phyloP scores from a whole-genome alignment of 1,140 invertebrate species.

The Drosophila nasuta region DNA sequence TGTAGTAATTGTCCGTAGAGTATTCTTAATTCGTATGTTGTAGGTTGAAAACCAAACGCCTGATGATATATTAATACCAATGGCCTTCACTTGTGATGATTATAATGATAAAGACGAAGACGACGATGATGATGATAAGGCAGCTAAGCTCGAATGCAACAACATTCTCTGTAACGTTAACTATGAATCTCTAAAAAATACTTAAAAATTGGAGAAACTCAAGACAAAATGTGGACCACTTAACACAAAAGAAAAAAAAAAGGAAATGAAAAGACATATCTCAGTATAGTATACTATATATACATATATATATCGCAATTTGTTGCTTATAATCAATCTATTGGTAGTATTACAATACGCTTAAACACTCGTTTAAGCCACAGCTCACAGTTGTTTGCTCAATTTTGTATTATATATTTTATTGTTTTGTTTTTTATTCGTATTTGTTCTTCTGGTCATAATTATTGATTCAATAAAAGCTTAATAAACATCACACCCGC shows the following conservation, averaged over 20 bases:
- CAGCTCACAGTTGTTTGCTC: neutral
- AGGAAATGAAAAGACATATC: conserved; percentile 24
- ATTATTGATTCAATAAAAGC: conserved; percentile 44
- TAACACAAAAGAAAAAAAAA: neutral
- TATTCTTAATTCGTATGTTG: conserved; percentile 28
- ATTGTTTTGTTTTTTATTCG: conserved; percentile 15
- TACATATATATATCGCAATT: conserved; percentile 40
- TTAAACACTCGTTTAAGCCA: conserved; percentile 8
- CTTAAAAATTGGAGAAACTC: neutral
- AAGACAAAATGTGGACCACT: conserved; percentile 43
- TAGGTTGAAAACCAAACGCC: conserved; percentile 19
- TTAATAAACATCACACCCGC: conserved; percentile 41
- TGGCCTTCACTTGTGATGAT: conserved; percentile 67
- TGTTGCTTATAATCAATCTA: conserved; percentile 33
- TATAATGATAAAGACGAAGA: conserved; percentile 15
- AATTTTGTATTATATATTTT: neutral
- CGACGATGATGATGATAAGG: conserved; percentile 32
- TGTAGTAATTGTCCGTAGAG: conserved; percentile 27
- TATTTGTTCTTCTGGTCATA: conserved; percentile 27
- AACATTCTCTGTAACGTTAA: conserved; percentile 5
- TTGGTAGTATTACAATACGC: conserved; percentile 42
- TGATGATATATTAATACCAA: conserved; percentile 26
- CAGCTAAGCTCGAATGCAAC: conserved; percentile 11
- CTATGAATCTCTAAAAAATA: conserved; percentile 48
- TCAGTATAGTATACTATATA: conserved; percentile 7